A percentile compares a stretch with the other conserved stretches of the same genome.
phyloP scores from a whole-genome alignment of 2,113 vertebrate species.

The Meles meles region DNA sequence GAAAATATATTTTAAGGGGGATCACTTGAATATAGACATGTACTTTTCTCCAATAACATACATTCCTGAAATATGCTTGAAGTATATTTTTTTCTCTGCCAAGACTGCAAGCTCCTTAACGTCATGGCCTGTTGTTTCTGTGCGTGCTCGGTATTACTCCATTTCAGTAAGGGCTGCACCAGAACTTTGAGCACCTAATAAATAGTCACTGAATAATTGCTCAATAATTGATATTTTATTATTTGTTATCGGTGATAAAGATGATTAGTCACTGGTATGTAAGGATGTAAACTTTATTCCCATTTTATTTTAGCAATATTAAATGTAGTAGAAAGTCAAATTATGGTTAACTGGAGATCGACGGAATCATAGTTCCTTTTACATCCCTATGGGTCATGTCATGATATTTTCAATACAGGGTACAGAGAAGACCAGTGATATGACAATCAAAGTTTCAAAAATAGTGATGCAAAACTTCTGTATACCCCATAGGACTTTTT shows the following conservation, averaged over 20 bases:
- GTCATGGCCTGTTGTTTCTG: background rate
- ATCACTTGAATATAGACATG: background rate
- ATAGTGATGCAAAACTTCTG: background rate
- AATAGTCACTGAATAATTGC: background rate
- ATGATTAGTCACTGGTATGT: background rate
- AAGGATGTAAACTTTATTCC: background rate
- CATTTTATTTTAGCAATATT: slow-evolving; percentile 19
- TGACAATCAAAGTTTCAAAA: background rate
- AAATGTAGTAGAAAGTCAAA: background rate
- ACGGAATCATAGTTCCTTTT: background rate
- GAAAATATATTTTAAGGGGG: background rate
- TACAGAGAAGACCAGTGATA: background rate
- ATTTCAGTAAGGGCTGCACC: background rate
- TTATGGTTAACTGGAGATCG: background rate
- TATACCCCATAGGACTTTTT: background rate
- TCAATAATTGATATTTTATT: slow-evolving; percentile 22
- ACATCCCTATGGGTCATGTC: background rate
- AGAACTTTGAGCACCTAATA: background rate
- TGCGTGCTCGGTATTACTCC: background rate
- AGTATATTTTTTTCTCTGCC: background rate
- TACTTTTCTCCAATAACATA: background rate
- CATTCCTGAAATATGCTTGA: background rate
- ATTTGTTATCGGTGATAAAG: background rate
- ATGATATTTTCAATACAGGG: background rate
- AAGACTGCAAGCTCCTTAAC: background rate